Base-by-base conservation (phyloP, 2,113 vertebrate genomes). In the Nyctereutes procyonoides region DNA sequence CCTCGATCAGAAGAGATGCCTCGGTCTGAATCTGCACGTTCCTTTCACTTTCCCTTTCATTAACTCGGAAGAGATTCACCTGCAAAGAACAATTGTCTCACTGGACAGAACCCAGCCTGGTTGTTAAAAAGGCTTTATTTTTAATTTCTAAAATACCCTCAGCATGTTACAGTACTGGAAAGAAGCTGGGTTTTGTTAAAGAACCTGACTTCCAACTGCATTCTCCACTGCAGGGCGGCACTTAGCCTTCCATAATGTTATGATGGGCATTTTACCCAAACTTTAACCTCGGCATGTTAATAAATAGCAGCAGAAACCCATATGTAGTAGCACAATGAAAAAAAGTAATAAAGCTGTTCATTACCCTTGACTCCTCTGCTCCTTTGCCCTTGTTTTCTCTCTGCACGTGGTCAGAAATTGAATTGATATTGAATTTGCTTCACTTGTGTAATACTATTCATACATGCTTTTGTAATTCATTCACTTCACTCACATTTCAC, bases 331-430 rank as follows among this genome's bases (percentile, higher is more conserved):
- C 69, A 88, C 93, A 48, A 28, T 91, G 79, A 63, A 67, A 88
- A 65, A 85, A 82, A 97, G 69, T 88, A 94, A 97, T 88, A 95
- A 96, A 96, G 51, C 95, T 96, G 77, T 93, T 96, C 97, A 87
- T 95, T 97, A 96, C 96, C 93, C 97, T 96, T 97, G 93, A 97
- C 97, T 97, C 82, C 55, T 73, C 84, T 63, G 90, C 96, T 96
- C 94, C 56, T 81, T 90, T 65, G 62, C 85, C 84, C 93, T 90
- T 93, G 88, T 95, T 95, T 94, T 95, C 93, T 90, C 63, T 73
- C 90, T 32, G 71, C 96, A 95, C 81, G 16, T 96, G 96, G 96
- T 71, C 88, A 93, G 96, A 98, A 96, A 97, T 95, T 97, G 95
- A 97, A 96, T 90, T 95, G 94, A 82, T 93, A 85, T 90, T 97